Percentiles rank a stretch among this genome's conserved stretches.
phyloP scores from a whole-genome alignment of 2,888 invertebrate genomes.

The Scotopteryx bipunctaria region DNA sequence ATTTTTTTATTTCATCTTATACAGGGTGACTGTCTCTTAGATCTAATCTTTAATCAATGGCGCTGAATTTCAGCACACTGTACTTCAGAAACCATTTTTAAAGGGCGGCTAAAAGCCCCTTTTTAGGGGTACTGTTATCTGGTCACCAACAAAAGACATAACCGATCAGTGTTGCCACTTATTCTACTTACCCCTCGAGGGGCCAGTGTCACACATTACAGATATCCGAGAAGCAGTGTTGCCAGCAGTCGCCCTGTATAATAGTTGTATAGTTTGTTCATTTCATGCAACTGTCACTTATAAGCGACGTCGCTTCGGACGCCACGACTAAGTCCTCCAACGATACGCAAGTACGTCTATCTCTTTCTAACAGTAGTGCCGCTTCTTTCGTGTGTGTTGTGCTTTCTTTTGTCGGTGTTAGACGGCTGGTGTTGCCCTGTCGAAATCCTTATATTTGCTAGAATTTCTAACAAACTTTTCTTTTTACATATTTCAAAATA shows the following conservation, averaged over 20 bases:
- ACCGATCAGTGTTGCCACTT: no score
- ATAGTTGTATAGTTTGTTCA: conserved; percentile 82
- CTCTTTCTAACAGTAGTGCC: conserved; percentile 46
- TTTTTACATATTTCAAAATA: no score
- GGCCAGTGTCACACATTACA: neutral
- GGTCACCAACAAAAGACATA: no score
- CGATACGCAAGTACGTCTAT: conserved; percentile 78
- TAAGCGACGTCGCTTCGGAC: conserved; percentile 80
- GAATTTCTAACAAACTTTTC: no score
- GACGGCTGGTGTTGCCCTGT: conserved; percentile 30
- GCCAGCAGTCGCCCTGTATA: conserved; percentile 55
- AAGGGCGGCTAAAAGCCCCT: no score
- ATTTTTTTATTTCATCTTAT: conserved; percentile 32
- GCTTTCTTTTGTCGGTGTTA: conserved; percentile 48
- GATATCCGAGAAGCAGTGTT: neutral
- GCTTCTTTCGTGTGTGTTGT: conserved; percentile 54
- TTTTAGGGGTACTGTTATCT: no score
- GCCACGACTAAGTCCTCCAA: conserved; percentile 78
- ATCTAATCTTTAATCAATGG: no score
- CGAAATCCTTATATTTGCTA: conserved; percentile 13
- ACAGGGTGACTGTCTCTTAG: conserved; percentile 37
- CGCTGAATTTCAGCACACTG: no score
- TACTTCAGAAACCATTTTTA: no score
- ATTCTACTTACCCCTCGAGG: neutral
- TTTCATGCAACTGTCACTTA: conserved; percentile 83